Percentiles rank a stretch among this genome's conserved stretches.
phyloP scores from a whole-genome alignment of 2,888 invertebrate species.

The Caenorhabditis sulstoni region DNA sequence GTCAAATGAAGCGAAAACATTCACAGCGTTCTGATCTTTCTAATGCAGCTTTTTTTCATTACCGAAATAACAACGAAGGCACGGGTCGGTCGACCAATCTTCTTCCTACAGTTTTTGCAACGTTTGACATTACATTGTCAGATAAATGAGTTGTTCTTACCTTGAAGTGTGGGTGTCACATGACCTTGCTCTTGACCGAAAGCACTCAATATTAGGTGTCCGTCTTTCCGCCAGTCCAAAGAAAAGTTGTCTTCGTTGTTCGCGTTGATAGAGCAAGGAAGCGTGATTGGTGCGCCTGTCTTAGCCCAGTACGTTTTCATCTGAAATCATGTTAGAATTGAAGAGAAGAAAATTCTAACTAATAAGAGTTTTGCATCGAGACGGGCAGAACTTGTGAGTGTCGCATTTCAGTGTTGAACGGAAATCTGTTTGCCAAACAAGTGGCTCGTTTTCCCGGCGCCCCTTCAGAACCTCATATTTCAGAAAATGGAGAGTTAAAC shows the following conservation, averaged over 20 bases:
- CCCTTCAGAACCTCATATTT: not conserved
- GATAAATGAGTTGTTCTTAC: constrained; percentile 43
- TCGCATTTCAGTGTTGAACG: constrained; percentile 19
- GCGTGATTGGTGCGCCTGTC: constrained; percentile 63
- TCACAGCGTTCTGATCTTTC: not conserved
- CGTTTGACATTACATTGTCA: no score
- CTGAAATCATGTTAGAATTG: no score
- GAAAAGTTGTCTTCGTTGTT: constrained; percentile 62
- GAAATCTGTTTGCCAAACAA: constrained; percentile 42
- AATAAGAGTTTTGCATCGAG: not conserved
- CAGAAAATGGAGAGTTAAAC: not conserved
- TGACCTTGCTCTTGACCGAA: constrained; percentile 70
- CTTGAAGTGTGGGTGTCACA: constrained; percentile 69
- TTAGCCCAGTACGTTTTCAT: constrained; percentile 73
- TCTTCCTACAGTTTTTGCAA: no score
- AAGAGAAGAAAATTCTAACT: not conserved
- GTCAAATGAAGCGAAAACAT: not conserved
- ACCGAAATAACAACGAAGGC: not conserved
- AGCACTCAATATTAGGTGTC: constrained; percentile 71
- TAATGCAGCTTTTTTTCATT: no score
- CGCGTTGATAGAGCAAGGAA: constrained; percentile 65
- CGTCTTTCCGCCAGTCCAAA: constrained; percentile 74
- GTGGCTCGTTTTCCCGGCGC: not conserved
- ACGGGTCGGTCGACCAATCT: no score
- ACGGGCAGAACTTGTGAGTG: constrained; percentile 13